Evolutionary conservation across 2,888 invertebrate genomes (phyloP).

Genomic region (Stenotaenia linearis): DNA sequence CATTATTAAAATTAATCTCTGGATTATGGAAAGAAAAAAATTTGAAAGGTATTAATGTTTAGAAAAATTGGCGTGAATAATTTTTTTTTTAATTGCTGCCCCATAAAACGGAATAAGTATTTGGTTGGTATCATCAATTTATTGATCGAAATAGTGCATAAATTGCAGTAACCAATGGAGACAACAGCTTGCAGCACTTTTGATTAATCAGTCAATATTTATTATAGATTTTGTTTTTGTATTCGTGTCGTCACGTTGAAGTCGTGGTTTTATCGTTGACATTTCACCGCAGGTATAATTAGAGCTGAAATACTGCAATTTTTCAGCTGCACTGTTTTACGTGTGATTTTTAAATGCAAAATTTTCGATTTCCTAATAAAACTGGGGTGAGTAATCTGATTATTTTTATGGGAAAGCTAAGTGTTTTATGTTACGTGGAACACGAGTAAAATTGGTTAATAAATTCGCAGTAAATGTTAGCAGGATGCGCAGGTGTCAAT

Average conservation of each 20-base stretch:
- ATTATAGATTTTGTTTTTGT: not conserved
- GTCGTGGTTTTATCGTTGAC: not conserved
- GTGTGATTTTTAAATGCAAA: not conserved
- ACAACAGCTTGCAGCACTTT: constrained; percentile 16
- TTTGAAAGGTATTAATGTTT: too few relatives aligned
- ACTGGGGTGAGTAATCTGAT: not conserved
- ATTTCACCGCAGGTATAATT: not conserved
- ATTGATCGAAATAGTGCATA: not conserved
- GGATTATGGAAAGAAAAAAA: too few relatives aligned
- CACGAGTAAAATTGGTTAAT: not conserved
- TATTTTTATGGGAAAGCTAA: not conserved
- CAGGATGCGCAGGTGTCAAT: not conserved
- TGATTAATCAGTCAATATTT: constrained; percentile 23
- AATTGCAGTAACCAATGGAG: not conserved
- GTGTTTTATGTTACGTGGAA: not conserved
- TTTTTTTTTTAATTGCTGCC: too few relatives aligned
- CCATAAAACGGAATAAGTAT: too few relatives aligned
- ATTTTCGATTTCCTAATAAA: not conserved
- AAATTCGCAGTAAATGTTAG: not conserved
- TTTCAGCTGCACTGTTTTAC: not conserved
- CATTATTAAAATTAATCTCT: too few relatives aligned
- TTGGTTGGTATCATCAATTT: not conserved
- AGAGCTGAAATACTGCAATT: not conserved
- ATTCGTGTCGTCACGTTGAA: not conserved
- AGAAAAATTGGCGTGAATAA: not conserved